phyloP scores from a whole-genome alignment of 2,888 invertebrate genomes.

The Agrenia bidenticulata region DNA sequence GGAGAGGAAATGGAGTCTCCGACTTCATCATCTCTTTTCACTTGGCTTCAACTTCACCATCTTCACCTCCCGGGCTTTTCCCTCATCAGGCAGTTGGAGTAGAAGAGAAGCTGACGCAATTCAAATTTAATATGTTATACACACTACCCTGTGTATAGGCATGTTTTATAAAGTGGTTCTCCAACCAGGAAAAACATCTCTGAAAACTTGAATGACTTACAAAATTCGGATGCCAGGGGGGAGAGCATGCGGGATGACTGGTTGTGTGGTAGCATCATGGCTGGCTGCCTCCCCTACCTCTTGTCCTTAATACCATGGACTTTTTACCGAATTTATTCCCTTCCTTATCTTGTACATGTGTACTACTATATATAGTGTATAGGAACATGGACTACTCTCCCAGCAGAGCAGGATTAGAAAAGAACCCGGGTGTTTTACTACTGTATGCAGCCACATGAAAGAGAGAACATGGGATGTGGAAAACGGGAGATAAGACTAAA shows the following conservation, averaged over 20 bases:
- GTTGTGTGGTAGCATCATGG: neutral
- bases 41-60: neutral
- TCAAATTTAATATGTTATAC: too few species aligned
- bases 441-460: neutral
- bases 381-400: too few species aligned
- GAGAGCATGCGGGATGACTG: constrained; percentile 5
- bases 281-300: constrained; percentile 9
- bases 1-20: constrained; percentile 42
- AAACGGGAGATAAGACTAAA: constrained; percentile 6
- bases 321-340: constrained; percentile 12
- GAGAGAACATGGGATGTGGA: constrained; percentile 3
- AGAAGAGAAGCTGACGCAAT: too few species aligned
- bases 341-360: neutral
- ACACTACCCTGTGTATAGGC: too few species aligned
- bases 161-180: too few species aligned
- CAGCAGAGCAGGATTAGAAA: neutral
- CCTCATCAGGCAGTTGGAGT: too few species aligned
- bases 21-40: neutral
- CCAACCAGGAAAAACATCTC: constrained; percentile 1
- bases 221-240: neutral
- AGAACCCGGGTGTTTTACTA: constrained; percentile 5
- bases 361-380: neutral
- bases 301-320: constrained; percentile 11
- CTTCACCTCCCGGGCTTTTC: neutral
- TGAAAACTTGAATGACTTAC: neutral